These are phyloP conservation scores for Tenrec ecaudatus DNA, from an alignment of 2,113 vertebrate species.

Conservation along the genomic window DNA sequence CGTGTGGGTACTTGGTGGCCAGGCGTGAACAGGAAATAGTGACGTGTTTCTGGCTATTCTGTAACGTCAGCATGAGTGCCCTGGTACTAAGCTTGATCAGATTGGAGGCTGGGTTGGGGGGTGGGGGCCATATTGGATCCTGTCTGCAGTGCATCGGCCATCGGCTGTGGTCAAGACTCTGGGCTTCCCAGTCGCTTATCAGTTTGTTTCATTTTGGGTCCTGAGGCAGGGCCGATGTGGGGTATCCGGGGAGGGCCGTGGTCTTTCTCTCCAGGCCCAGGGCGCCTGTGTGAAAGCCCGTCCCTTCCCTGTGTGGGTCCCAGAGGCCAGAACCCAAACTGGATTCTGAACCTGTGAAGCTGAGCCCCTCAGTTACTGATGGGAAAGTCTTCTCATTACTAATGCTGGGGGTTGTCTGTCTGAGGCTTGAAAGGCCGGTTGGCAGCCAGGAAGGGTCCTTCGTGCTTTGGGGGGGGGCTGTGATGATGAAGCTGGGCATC, in stretches of 20 bases:
- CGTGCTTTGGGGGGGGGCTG: neutral
- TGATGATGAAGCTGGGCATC: neutral
- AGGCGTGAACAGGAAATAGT: neutral
- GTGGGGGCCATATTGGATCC: slow-evolving; percentile 6
- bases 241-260: neutral
- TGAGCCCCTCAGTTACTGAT: neutral
- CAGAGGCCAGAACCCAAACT: neutral
- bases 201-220: slow-evolving; percentile 32
- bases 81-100: neutral
- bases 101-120: neutral
- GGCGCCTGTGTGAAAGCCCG: neutral
- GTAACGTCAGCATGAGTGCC: neutral
- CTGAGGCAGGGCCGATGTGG: neutral
- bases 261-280: no score
- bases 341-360: neutral
- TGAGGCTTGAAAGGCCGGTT: neutral
- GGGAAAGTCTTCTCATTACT: slow-evolving; percentile 19
- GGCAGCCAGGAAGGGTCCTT: neutral
- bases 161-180: slow-evolving; percentile 23
- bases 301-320: neutral
- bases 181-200: neutral
- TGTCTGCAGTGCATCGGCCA: neutral
- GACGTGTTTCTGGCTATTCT: neutral
- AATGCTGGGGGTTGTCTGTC: neutral
- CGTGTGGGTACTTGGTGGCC: neutral